Evolutionary conservation across 92 coral and sea anemone species (phyloP), one percentile per base, ranked within the genome.

Genomic region (Epizoanthus scotinus): DNA sequence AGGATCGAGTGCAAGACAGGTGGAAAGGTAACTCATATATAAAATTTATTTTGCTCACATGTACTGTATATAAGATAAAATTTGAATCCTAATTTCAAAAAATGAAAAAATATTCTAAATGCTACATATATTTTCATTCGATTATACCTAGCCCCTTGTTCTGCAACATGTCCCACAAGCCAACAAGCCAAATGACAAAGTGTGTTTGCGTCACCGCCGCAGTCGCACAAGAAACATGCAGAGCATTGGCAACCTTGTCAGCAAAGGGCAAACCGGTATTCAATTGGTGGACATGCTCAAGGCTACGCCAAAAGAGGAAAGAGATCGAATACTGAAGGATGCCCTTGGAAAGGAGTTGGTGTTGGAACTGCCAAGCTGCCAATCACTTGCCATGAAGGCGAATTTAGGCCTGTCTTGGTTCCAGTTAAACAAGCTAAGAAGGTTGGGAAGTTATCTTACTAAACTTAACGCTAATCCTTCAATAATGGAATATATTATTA

Each of bases 311-410:
- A 36, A 67, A n/a, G 72, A 67, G 12, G 72, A 34, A 22, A 15
- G 72, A 24, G 26, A 36, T 14, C 38, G 19, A 38, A 34, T 67
- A 2, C 53, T 67, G 53, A 20, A 52, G 54, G 72, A 67, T 21
- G 53, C 72, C 47, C 72, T 36, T 67, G 72, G 72, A 26, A 67
- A 67, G 22, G 72, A 67, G 25, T 24, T 67, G 36, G 72, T 36
- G 25, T 22, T 67, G 26, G 27, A 67, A 4, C 19, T 65, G 12
- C 42, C 47, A 5, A 40, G 47, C 47, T 40, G 47, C 9, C 47
- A 40, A 8, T 40, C 47, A 40, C 47, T 40, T 0, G 47, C 47
- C 6, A 40, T 40, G 47, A 40, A 40, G 47, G 47, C 47, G 47
- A 40, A 40, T 7, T 40, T 40, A 40, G 47, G 47, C 47, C 47